Percentiles rank a stretch among this genome's conserved stretches.
These are phyloP conservation scores for Cheiracanthium punctorium DNA, from an alignment of 2,888 invertebrate species.

Conservation along the genomic window DNA sequence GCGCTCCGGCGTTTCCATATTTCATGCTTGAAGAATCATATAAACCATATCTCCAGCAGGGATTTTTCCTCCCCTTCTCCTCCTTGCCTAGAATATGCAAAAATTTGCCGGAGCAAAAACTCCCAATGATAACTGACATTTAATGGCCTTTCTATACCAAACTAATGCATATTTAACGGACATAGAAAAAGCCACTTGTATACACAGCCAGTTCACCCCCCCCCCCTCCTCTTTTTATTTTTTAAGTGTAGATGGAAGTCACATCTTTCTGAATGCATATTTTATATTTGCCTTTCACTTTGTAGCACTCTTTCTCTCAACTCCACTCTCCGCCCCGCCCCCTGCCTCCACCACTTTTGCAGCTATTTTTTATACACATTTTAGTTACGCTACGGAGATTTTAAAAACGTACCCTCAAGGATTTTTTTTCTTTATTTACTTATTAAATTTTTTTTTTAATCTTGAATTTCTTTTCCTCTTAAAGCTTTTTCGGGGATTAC, in stretches of 20 bases:
- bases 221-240: conserved; percentile 2
- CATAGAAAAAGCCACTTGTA: conserved; percentile 65
- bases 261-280: conserved; percentile 56
- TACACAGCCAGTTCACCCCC: conserved; percentile 21
- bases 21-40: conserved; percentile 63
- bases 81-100: conserved; percentile 55
- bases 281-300: conserved; percentile 61
- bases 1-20: conserved; percentile 48
- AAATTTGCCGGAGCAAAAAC: conserved; percentile 55
- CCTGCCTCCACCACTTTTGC: neutral
- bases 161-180: conserved; percentile 70
- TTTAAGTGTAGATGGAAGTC: conserved; percentile 42
- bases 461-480: conserved; percentile 45
- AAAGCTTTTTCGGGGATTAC: conserved; percentile 44
- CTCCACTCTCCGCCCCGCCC: neutral
- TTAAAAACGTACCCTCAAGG: conserved; percentile 56
- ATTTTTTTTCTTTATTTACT: neutral
- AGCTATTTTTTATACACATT: conserved; percentile 49
- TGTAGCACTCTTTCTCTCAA: conserved; percentile 28
- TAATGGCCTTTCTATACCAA: conserved; percentile 64
- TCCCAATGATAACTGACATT: conserved; percentile 63
- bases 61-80: neutral
- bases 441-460: conserved; percentile 38
- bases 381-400: conserved; percentile 61
- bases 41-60: conserved; percentile 50